Base-by-base conservation (phyloP, 1,140 invertebrate genomes). In the Drosophila santomea region DNA sequence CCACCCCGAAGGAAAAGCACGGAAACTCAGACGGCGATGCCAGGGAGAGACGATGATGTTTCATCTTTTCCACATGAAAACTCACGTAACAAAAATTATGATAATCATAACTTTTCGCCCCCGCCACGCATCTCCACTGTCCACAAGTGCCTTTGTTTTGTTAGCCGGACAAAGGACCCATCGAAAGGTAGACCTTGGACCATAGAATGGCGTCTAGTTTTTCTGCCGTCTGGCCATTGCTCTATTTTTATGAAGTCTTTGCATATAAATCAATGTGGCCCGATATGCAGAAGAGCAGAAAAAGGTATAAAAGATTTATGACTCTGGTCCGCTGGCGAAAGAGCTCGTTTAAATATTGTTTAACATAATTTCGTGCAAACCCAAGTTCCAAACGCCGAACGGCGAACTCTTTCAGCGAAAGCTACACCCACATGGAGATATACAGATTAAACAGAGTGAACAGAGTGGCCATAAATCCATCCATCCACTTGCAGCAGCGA, bases 1-100 rank as follows among this genome's bases (percentile, higher is more conserved):
- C 90, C 82, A 86, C 76, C 82, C 74, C 73, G 25, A 51, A 59
- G 51, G 43, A 51, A 23, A 48, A 36, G 36, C 59, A 14, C 54
- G 41, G 50, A 63, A 44, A 12, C 10, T 20, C 48, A 61, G 64
- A 45, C 48, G 51, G 14, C 15, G 23, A 67, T 41, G n/a, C n/a
- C 15, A 32, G 43, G 28, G 14, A 20, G 44, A 83, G 66, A 86
- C 80, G 90, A 91, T 91, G 90, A 91, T 91, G 90, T 91, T 91
- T 91, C 90, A 91, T 91, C 90, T 91, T 91, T 91, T 91, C 90
- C 90, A 91, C 90, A 91, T 91, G 90, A 91, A 91, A 91, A 91
- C 90, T 91, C 85, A 90, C 90, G 90, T 91, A 91, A 91, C 85
- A 82, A 91, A 91, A 91, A 91, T 91, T 91, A 91, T 91, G 90